Evolutionary conservation across 1,140 invertebrate species (phyloP).

Genomic region (Caerostris extrusa): DNA sequence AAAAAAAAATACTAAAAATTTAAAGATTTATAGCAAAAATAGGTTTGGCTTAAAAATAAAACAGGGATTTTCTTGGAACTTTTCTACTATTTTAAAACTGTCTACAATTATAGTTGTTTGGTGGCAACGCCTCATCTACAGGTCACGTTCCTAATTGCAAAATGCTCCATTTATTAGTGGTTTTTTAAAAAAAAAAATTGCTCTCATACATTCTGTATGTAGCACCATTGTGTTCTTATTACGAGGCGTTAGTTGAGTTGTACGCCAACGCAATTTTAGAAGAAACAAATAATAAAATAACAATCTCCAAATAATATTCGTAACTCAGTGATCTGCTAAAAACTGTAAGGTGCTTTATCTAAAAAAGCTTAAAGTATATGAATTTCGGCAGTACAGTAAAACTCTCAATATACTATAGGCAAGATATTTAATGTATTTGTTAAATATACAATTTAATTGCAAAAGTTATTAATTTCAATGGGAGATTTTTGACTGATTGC

Average conservation of each 20-base stretch:
- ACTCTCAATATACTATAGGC: no score
- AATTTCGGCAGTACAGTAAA: no score
- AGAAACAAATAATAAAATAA: no score
- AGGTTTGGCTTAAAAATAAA: background rate
- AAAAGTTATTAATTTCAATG: no score
- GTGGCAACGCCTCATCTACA: background rate
- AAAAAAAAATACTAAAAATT: background rate
- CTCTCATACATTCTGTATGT: background rate
- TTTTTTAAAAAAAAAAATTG: background rate
- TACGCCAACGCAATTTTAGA: background rate
- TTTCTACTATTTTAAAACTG: slow-evolving; percentile 7
- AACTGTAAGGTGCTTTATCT: no score
- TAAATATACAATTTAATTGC: no score
- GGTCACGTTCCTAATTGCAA: slow-evolving; percentile 11
- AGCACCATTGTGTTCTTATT: background rate
- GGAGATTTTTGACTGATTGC: no score
- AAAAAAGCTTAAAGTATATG: no score
- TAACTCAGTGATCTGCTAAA: no score
- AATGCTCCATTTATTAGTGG: background rate
- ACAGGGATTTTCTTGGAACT: background rate
- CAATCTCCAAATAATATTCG: no score
- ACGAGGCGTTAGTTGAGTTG: background rate
- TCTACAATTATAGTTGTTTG: background rate
- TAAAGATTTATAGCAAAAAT: background rate
- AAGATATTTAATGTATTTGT: no score